Base-by-base conservation (phyloP, 1,140 invertebrate species). In the Cydia strobilella region DNA sequence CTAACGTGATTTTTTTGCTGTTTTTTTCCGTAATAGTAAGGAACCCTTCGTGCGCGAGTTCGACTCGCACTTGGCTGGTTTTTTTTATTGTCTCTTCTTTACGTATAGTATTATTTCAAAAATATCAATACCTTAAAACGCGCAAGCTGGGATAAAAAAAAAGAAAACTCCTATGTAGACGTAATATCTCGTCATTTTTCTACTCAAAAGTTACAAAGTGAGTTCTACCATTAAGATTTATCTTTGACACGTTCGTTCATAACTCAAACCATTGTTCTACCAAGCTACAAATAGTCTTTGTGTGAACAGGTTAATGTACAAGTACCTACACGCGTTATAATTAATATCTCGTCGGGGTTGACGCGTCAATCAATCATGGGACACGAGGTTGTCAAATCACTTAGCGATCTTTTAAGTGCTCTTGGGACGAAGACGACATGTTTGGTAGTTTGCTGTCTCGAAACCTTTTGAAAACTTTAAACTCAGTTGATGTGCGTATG, bases 341-440 rank as follows among this genome's bases (percentile, higher is more conserved):
- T 69, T 69, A 69, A 69, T 69, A 18, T 31, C 27, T 69, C 65
- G 13, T 69, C 31, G 35, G 15, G n/a, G 31, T 13, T 39, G 65
- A 35, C 65, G 65, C 35, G 15, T 18, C 65, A 18, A 69, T 69
- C 31, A 69, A 69, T 69, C 65, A 69, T 18, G 27, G 9, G n/a
- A 18, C 31, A 12, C 15, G 25, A 18, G 65, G 9, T 69, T 69
- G 65, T 69, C 35, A 69, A 69, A 69, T 69, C 65, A 69, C 65
- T 69, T 69, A 69, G 65, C 65, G 65, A 18, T 42, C 27, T 39
- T 15, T 18, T 18, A 9, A 35, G 54, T 59, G 54, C 54, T 59
- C 54, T 20, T 59, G 20, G 20, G 54, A 59, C 54, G 20, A n/a
- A n/a, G 6, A 7, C 20, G 54, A 23, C 54, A 59, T 23, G 54